phyloP scores from a whole-genome alignment of 2,797 vertebrate genomes.

The Microctenopoma stevenorrisi region DNA sequence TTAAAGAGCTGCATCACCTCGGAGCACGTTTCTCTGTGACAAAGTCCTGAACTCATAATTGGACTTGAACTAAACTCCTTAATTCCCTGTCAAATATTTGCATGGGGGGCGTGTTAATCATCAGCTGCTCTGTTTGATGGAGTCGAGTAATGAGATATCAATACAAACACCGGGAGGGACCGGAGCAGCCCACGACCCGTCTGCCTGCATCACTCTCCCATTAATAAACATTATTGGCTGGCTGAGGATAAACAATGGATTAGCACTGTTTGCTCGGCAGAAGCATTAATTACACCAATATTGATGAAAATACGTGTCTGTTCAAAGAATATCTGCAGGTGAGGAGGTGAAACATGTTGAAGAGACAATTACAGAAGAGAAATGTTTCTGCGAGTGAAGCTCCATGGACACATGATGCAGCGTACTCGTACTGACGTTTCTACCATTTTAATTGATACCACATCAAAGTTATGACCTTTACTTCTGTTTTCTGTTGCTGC shows the following conservation, averaged over 20 bases:
- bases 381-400: too few species aligned
- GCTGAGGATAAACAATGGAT: slow-evolving; percentile 52
- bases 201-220: slow-evolving; percentile 1
- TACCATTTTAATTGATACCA: not conserved
- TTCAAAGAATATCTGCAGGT: not conserved
- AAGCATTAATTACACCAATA: slow-evolving; percentile 40
- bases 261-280: slow-evolving; percentile 47
- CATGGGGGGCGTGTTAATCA: slow-evolving; percentile 4
- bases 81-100: not conserved
- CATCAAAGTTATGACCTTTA: not conserved
- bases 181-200: slow-evolving; percentile 4
- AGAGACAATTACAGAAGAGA: slow-evolving; percentile 22
- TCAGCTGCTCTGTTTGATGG: slow-evolving; percentile 27
- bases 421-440: not conserved
- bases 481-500: not conserved
- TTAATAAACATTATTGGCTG: slow-evolving; percentile 40
- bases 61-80: slow-evolving; percentile 17
- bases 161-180: slow-evolving; percentile 20
- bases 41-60: slow-evolving; percentile 24
- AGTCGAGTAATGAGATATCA: slow-evolving; percentile 47
- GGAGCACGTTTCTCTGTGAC: not conserved
- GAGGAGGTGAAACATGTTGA: slow-evolving; percentile 10
- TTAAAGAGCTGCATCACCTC: not conserved
- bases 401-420: not conserved
- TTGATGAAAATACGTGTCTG: slow-evolving; percentile 25